Evolutionary conservation across 2,888 invertebrate species (phyloP).

Genomic region (Hydropsyche betteni): DNA sequence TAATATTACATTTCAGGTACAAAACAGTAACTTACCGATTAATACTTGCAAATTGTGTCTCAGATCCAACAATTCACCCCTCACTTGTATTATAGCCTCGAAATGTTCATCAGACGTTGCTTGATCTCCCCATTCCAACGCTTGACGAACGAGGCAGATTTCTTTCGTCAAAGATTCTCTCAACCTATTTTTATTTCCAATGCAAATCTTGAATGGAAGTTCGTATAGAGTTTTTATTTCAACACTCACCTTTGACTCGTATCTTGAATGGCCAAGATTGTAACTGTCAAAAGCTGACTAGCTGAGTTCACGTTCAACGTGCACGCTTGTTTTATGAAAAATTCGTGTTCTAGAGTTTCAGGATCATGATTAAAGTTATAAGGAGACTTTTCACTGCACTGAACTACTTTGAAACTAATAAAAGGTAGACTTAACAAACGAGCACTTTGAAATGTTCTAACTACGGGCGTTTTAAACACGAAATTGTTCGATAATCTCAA

Average conservation of each 20-base stretch:
- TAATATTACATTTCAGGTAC: background rate
- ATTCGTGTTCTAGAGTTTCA: slow-evolving; percentile 63
- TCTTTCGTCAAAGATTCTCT: slow-evolving; percentile 61
- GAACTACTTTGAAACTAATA: background rate
- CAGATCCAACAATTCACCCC: slow-evolving; percentile 61
- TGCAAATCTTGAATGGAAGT: slow-evolving; percentile 6
- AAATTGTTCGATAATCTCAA: no score
- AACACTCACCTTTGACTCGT: slow-evolving; percentile 62
- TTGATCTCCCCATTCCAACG: slow-evolving; percentile 63
- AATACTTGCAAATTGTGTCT: slow-evolving; percentile 61
- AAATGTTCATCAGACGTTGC: slow-evolving; percentile 64
- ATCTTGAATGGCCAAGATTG: slow-evolving; percentile 66
- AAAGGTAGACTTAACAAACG: background rate
- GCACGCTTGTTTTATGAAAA: slow-evolving; percentile 66
- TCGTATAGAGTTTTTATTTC: slow-evolving; percentile 32
- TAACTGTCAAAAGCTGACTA: slow-evolving; percentile 65
- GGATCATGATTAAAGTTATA: background rate
- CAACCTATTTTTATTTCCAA: slow-evolving; percentile 55
- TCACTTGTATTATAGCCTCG: slow-evolving; percentile 62
- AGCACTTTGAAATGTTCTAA: background rate
- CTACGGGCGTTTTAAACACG: background rate
- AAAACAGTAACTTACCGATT: slow-evolving; percentile 57
- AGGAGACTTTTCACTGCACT: background rate
- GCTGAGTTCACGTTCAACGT: slow-evolving; percentile 67
- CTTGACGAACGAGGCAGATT: slow-evolving; percentile 62